phyloP scores from a whole-genome alignment of 2,113 vertebrate genomes.

The Sarotherodon lohbergeri region DNA sequence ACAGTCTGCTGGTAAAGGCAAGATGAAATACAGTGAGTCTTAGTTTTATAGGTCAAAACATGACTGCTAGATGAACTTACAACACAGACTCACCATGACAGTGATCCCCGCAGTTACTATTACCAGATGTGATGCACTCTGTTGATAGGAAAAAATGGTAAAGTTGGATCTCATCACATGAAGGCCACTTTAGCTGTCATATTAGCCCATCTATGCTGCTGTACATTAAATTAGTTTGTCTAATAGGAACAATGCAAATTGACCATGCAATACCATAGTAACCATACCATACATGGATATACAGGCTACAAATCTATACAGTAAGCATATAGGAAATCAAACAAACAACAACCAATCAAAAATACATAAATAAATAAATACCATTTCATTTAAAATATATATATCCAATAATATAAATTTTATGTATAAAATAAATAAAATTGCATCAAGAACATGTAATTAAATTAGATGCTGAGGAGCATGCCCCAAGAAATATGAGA shows the following conservation, averaged over 20 bases:
- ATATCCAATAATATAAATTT: accelerated
- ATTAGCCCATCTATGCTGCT: neutral
- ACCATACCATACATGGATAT: neutral
- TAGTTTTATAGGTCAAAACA: neutral
- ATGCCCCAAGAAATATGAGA: neutral
- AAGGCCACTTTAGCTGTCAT: neutral
- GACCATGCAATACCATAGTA: no score
- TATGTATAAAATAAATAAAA: neutral
- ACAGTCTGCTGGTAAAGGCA: constrained; percentile 63
- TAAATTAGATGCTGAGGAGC: neutral
- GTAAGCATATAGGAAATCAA: neutral
- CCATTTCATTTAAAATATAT: neutral
- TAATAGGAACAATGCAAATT: no score
- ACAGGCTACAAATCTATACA: neutral
- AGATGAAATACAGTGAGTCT: neutral
- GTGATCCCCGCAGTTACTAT: neutral
- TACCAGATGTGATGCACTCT: constrained; percentile 31
- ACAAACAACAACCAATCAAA: neutral
- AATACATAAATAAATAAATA: neutral
- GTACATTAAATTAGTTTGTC: no score
- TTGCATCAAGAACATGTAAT: neutral
- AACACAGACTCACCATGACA: constrained; percentile 32
- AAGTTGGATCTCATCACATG: neutral
- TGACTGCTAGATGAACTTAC: neutral
- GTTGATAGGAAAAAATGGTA: neutral